A percentile compares a stretch with the other conserved stretches of the same genome.
Evolutionary conservation across 2,888 invertebrate species (phyloP).

Genomic region (Ochropleura plecta): DNA sequence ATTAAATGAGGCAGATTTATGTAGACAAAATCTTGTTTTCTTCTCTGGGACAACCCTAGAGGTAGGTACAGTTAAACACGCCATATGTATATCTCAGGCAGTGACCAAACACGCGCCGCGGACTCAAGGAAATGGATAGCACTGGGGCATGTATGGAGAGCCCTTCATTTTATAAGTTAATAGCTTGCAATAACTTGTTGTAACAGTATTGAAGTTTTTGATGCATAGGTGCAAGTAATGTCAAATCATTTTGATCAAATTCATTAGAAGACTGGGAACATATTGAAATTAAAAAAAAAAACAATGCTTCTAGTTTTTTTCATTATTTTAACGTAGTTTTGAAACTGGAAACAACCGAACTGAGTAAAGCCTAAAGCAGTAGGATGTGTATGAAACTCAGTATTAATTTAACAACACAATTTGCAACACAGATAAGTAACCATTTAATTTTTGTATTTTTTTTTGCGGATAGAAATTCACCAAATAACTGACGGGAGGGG

Average conservation of each 20-base stretch:
- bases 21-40: not conserved
- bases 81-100: constrained; percentile 88
- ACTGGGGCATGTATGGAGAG: constrained; percentile 70
- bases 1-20: not conserved
- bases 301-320: too few relatives aligned
- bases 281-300: too few relatives aligned
- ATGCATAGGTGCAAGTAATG: too few relatives aligned
- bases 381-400: too few relatives aligned
- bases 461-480: too few relatives aligned
- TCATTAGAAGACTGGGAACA: not conserved
- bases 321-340: too few relatives aligned
- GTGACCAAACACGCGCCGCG: constrained; percentile 88
- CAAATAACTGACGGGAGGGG: too few relatives aligned
- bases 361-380: too few relatives aligned
- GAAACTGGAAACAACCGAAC: too few relatives aligned
- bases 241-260: not conserved
- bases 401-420: not conserved
- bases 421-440: not conserved
- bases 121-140: constrained; percentile 79
- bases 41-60: constrained; percentile 77
- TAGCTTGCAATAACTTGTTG: not conserved
- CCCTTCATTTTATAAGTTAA: not conserved
- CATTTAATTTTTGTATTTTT: too few relatives aligned
- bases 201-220: not conserved
- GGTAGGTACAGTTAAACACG: constrained; percentile 83